Percentiles rank a stretch among this genome's conserved stretches.
phyloP scores from a whole-genome alignment of 2,888 invertebrate genomes.

The Brachycybe producta region DNA sequence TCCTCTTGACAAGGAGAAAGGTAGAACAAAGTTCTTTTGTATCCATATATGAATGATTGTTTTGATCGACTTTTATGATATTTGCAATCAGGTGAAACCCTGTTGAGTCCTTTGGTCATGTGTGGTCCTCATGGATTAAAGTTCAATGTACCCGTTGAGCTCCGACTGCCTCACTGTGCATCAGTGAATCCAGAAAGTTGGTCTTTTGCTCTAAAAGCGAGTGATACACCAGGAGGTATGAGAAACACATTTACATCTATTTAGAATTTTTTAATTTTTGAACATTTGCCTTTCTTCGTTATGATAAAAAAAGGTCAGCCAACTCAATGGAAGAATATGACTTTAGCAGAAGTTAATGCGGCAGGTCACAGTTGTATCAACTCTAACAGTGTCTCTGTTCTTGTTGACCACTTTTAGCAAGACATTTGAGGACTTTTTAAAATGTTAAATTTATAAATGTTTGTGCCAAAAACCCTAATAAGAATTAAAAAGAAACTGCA shows the following conservation, averaged over 20 bases:
- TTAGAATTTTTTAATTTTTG: neutral
- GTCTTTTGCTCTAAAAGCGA: conserved; percentile 39
- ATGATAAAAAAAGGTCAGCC: conserved; percentile 30
- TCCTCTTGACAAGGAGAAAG: conserved; percentile 79
- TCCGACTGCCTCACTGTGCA: conserved; percentile 64
- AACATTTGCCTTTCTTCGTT: neutral
- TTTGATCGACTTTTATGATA: neutral
- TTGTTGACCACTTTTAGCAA: conserved; percentile 82
- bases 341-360: conserved; percentile 71
- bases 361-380: conserved; percentile 53
- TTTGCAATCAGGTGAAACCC: conserved; percentile 62
- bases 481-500: too few species aligned
- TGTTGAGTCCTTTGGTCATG: conserved; percentile 88
- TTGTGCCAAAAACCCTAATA: too few species aligned
- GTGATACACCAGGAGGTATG: conserved; percentile 22
- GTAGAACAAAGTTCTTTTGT: conserved; percentile 38
- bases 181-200: conserved; percentile 38
- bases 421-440: too few species aligned
- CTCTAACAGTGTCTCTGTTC: conserved; percentile 74
- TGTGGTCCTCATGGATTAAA: conserved; percentile 87
- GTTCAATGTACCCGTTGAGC: conserved; percentile 76
- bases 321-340: conserved; percentile 61
- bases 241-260: neutral
- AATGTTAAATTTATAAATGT: too few species aligned
- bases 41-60: neutral